phyloP scores from a whole-genome alignment of 2,888 invertebrate genomes.

The Gisinianus flammeolus region DNA sequence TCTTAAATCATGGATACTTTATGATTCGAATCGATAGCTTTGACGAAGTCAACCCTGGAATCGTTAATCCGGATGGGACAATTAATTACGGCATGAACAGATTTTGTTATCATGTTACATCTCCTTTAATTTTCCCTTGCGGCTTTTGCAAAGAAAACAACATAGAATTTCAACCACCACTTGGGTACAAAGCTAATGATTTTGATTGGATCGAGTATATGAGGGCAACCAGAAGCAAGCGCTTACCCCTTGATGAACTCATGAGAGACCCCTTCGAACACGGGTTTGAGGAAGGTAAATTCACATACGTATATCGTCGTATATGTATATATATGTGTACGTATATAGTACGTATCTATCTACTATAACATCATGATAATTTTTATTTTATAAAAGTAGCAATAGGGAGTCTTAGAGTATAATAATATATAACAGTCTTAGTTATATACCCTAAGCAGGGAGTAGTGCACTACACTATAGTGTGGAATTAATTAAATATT shows the following conservation, averaged over 20 bases:
- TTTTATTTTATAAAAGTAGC: too few relatives aligned
- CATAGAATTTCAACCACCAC: conserved; percentile 83
- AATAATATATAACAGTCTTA: too few relatives aligned
- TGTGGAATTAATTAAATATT: too few relatives aligned
- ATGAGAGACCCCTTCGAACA: too few relatives aligned
- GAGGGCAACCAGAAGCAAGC: conserved; percentile 59
- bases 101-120: conserved; percentile 95
- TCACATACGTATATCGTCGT: too few relatives aligned
- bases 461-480: too few relatives aligned
- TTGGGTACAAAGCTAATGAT: conserved; percentile 68
- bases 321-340: too few relatives aligned
- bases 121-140: conserved; percentile 92
- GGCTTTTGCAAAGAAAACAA: conserved; percentile 85
- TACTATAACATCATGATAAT: too few relatives aligned
- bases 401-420: conserved; percentile 52
- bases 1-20: conserved; percentile 88
- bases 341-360: too few relatives aligned
- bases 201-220: conserved; percentile 82
- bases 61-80: neutral
- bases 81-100: conserved; percentile 76
- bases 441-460: too few relatives aligned
- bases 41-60: conserved; percentile 61
- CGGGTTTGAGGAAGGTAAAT: too few relatives aligned
- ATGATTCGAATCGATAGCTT: conserved; percentile 96
- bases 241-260: conserved; percentile 29